Base-by-base conservation (phyloP, 2,113 vertebrate species). In the Motacilla alba region DNA sequence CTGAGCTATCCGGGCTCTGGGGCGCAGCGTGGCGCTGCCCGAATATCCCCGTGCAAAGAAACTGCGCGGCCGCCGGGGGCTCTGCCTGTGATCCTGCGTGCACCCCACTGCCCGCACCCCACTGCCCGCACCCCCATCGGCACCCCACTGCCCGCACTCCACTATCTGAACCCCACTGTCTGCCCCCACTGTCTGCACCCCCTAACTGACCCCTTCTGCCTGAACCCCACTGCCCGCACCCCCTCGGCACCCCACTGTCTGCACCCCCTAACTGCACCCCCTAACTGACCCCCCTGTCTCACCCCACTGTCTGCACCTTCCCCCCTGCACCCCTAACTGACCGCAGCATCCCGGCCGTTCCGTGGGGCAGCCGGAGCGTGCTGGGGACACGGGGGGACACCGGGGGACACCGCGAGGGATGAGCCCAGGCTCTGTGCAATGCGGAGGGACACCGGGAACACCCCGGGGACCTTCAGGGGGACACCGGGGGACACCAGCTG, bases 1-100 rank as follows among this genome's bases (percentile, higher is more conserved):
- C 99, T 99, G 99, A 99, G 99, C 99, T 98, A 99, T 98, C 98
- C 98, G 97, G 98, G 98, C 98, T 53, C 97, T 91, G 30, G n/a
- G n/a, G n/a, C n/a, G n/a, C n/a, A n/a, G n/a, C n/a, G n/a, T n/a
- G n/a, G 30, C 30, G 17, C n/a, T 37, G 10, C 10, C 0, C 15
- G 0, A 1, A 6, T 63, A 63, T 63, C 3, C 0, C 6, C 13
- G 8, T 43, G 0, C 3, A 8, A 3, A 64, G 20, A 11, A 19
- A 27, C 1, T 9, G 35, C 3, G 24, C 1, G 3, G 43, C 31
- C 5, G 17, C 15, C 2, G 15, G n/a, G n/a, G n/a, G n/a, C n/a
- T n/a, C n/a, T n/a, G n/a, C n/a, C n/a, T n/a, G n/a, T n/a, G n/a
- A n/a, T n/a, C n/a, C n/a, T n/a, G n/a, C n/a, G n/a, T n/a, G n/a